These are phyloP conservation scores for Peromyscus eremicus DNA, from an alignment of 2,797 vertebrate species.

Conservation along the genomic window DNA sequence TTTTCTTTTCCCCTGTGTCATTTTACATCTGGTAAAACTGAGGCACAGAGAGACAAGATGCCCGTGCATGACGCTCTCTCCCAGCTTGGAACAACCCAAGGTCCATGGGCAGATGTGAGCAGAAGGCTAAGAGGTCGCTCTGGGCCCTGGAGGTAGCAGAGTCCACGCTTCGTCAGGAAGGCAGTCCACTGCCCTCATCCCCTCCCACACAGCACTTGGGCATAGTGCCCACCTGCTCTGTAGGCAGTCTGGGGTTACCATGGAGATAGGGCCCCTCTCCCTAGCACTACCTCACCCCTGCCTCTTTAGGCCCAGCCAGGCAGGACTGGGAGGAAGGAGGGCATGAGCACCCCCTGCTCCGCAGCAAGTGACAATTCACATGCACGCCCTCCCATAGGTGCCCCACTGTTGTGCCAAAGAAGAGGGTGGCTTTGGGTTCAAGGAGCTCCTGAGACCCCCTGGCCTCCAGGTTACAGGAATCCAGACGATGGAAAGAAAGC, in stretches of 20 bases:
- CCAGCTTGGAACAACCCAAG: no score
- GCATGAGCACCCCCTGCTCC: neutral
- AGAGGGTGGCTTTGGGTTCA: neutral
- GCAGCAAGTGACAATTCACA: neutral
- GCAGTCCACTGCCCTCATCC: neutral
- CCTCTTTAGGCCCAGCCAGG: neutral
- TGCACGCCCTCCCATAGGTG: fast-evolving
- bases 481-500: neutral
- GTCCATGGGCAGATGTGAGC: no score
- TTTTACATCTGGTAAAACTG: neutral
- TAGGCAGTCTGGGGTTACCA: neutral
- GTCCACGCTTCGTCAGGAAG: neutral
- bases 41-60: neutral
- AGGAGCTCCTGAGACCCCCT: neutral
- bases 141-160: neutral
- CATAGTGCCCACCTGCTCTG: neutral
- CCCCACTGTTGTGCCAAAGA: neutral
- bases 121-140: neutral
- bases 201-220: neutral
- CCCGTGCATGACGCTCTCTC: fast-evolving
- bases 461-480: neutral
- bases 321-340: neutral
- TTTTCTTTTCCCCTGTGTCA: neutral
- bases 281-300: neutral
- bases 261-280: neutral